Conservation (phyloP, 1,140 invertebrate genomes). For the Drosophila lini region DNA sequence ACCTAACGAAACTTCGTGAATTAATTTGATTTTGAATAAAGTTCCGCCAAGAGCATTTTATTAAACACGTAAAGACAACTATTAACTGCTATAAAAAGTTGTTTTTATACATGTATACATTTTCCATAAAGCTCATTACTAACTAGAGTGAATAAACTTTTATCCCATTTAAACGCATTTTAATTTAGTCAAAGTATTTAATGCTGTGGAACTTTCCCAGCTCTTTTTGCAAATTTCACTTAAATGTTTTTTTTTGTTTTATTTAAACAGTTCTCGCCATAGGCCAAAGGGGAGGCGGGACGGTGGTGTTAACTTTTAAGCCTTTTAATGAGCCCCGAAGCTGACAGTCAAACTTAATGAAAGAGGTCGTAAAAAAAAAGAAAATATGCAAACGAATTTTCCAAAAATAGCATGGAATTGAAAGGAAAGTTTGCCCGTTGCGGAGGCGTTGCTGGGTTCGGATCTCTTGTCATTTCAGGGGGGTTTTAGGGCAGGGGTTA, state of each 20-base stretch:
- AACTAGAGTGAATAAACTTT: slow-evolving; percentile 15
- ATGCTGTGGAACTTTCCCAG: slow-evolving; percentile 5
- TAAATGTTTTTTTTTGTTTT: slow-evolving; percentile 11
- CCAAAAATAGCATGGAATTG: slow-evolving; percentile 35
- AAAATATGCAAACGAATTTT: slow-evolving; percentile 66
- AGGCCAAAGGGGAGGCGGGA: not conserved
- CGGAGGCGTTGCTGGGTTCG: slow-evolving; percentile 32
- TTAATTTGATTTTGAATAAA: not conserved
- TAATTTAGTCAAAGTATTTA: slow-evolving; percentile 26
- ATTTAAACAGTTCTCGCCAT: slow-evolving; percentile 23
- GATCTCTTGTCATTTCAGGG: not conserved
- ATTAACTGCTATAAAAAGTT: not conserved
- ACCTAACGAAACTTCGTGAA: not conserved
- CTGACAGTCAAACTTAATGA: slow-evolving; percentile 66
- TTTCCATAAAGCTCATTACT: not conserved
- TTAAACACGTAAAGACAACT: not conserved
- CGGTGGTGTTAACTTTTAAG: slow-evolving; percentile 63
- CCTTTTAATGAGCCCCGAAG: slow-evolving; percentile 66
- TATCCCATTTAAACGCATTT: slow-evolving; percentile 12
- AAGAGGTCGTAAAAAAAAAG: slow-evolving; percentile 28
- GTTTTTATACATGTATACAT: not conserved
- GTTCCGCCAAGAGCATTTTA: not conserved
- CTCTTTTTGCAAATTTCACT: slow-evolving; percentile 10
- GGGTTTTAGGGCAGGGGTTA: not conserved
- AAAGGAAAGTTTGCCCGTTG: slow-evolving; percentile 34